phyloP scores from a whole-genome alignment of 2,113 vertebrate genomes.

The Mesitornis unicolor region DNA sequence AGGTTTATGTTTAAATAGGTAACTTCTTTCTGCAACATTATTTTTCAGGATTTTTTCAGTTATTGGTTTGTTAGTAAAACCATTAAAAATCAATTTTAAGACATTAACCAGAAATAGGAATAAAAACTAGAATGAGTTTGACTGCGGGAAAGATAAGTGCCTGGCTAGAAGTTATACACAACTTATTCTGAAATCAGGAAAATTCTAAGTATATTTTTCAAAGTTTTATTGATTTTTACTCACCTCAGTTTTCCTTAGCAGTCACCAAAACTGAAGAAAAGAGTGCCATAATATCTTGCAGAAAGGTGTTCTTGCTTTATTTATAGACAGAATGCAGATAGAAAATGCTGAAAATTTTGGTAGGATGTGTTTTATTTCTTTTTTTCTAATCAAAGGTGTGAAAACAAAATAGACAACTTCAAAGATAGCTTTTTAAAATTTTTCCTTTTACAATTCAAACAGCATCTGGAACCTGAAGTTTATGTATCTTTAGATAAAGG shows the following conservation, averaged over 20 bases:
- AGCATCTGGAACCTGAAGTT: not conserved
- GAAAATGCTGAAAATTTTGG: not conserved
- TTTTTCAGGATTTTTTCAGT: not conserved
- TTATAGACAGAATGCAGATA: not conserved
- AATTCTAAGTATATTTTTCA: not conserved
- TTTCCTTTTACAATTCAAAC: not conserved
- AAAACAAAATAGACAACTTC: not conserved
- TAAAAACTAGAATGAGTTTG: not conserved
- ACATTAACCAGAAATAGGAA: not conserved
- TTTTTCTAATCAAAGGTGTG: not conserved
- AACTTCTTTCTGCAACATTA: not conserved
- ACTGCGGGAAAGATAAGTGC: not conserved
- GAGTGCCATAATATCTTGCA: not conserved
- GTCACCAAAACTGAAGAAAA: not conserved
- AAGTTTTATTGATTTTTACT: not conserved
- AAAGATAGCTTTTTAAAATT: not conserved
- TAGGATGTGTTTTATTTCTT: not conserved
- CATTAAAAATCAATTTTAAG: not conserved
- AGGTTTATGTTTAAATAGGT: not conserved
- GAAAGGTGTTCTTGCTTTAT: not conserved
- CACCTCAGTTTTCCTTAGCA: not conserved
- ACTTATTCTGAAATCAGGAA: not conserved
- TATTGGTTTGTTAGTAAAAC: not conserved
- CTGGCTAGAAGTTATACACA: not conserved
- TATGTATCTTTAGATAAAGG: not conserved